Percentiles rank a stretch among this genome's conserved stretches.
Evolutionary conservation across 2,888 invertebrate genomes (phyloP).

Genomic region (Ennomos erosarius): DNA sequence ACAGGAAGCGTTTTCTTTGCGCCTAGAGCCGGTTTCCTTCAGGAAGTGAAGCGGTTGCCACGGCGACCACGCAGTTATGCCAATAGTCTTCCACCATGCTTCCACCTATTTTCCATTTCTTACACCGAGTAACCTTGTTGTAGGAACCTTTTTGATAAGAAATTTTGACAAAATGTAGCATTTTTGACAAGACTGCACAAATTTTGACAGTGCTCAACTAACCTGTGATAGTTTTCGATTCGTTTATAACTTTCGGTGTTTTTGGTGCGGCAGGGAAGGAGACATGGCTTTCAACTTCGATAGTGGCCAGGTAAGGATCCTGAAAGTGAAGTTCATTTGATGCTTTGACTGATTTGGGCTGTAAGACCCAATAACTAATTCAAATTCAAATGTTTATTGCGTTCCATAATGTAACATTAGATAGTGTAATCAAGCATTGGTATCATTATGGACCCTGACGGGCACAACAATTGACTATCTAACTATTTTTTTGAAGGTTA

Average conservation of each 20-base stretch:
- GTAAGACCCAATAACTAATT: no score
- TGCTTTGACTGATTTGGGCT: no score
- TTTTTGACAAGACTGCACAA: constrained; percentile 40
- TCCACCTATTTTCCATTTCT: constrained; percentile 51
- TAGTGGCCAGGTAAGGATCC: constrained; percentile 72
- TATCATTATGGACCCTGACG: no score
- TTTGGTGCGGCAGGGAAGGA: constrained; percentile 34
- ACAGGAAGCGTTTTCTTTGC: constrained; percentile 24
- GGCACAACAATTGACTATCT: no score
- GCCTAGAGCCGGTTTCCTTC: constrained; percentile 32
- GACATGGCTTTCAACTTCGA: constrained; percentile 77
- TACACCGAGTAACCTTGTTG: constrained; percentile 44
- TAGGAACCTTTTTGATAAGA: constrained; percentile 33
- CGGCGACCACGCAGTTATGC: constrained; percentile 72
- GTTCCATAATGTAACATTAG: no score
- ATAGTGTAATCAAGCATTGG: no score
- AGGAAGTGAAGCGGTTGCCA: constrained; percentile 51
- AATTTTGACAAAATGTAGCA: constrained; percentile 40
- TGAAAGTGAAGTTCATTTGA: no score
- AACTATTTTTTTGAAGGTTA: no score
- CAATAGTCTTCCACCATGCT: constrained; percentile 59
- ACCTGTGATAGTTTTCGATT: constrained; percentile 58
- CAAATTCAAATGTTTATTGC: no score
- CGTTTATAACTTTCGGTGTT: constrained; percentile 43
- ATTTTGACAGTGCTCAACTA: constrained; percentile 51